A percentile compares a stretch with the other conserved stretches of the same genome.
Conservation (phyloP, 2,113 vertebrate genomes). For the Catharus bicknelli region DNA sequence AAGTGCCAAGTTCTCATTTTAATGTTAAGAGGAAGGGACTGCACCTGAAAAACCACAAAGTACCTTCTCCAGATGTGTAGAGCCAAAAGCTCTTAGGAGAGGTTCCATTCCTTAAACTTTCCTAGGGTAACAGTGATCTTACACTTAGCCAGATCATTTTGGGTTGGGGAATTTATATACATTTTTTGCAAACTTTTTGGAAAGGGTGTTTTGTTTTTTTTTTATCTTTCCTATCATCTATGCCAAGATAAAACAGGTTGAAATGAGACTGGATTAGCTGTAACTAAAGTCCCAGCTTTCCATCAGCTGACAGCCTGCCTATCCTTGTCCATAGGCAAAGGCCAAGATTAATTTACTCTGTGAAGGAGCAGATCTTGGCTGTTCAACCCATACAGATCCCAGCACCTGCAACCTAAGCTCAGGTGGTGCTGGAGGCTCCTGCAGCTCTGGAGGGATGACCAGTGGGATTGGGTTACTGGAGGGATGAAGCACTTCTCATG, state of each 20-base stretch:
- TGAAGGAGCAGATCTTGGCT: not conserved
- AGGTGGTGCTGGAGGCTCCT: not conserved
- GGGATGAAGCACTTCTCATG: not conserved
- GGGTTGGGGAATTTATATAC: not conserved
- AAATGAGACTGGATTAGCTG: constrained; percentile 20
- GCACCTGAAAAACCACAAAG: constrained; percentile 37
- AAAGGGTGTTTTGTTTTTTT: not conserved
- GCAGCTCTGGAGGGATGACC: not conserved
- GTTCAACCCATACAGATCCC: accelerated
- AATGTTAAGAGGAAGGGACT: not conserved
- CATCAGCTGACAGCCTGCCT: not conserved
- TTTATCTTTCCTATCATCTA: not conserved
- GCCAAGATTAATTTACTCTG: not conserved
- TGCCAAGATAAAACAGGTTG: constrained; percentile 36
- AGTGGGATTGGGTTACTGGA: accelerated
- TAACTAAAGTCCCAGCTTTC: not conserved
- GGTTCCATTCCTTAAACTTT: constrained; percentile 41
- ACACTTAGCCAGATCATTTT: constrained; percentile 2
- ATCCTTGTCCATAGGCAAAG: accelerated
- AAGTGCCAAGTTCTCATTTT: constrained; percentile 30
- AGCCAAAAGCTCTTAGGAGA: constrained; percentile 11
- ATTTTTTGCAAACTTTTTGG: not conserved
- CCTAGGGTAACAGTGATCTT: not conserved
- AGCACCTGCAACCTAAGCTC: not conserved
- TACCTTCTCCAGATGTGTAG: not conserved